These are phyloP conservation scores for Lordiphosa clarofinis DNA, from an alignment of 1,140 invertebrate species.

Conservation along the genomic window DNA sequence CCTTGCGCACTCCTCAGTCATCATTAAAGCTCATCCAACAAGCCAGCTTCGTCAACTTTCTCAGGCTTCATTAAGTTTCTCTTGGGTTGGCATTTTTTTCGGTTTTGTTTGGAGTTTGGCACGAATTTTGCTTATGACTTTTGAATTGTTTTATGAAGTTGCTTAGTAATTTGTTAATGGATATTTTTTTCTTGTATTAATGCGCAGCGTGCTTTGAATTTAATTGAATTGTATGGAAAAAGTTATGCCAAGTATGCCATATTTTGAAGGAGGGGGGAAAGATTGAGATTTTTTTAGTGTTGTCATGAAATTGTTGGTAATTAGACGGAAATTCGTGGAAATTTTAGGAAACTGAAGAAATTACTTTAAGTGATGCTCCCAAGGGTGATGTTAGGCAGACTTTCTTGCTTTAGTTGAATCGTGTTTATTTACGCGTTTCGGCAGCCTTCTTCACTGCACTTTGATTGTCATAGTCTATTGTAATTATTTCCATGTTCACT, in stretches of 20 bases:
- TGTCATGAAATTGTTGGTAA: not conserved
- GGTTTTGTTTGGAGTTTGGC: slow-evolving; percentile 32
- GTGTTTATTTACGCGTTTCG: no score
- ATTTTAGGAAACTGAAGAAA: no score
- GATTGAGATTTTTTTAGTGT: slow-evolving; percentile 21
- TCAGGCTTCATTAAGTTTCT: slow-evolving; percentile 75
- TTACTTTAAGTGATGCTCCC: no score
- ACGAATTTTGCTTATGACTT: slow-evolving; percentile 71
- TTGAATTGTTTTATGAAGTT: slow-evolving; percentile 57
- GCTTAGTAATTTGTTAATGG: slow-evolving; percentile 59
- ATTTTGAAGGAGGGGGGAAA: slow-evolving; percentile 28
- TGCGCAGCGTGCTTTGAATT: slow-evolving; percentile 58
- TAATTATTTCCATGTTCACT: no score
- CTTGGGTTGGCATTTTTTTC: slow-evolving; percentile 27
- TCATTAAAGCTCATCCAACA: slow-evolving; percentile 17
- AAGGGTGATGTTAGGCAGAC: no score
- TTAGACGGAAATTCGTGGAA: no score
- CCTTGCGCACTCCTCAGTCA: slow-evolving; percentile 22
- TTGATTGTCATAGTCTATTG: no score
- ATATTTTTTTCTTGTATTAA: slow-evolving; percentile 27
- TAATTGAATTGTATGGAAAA: slow-evolving; percentile 53
- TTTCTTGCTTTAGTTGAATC: no score
- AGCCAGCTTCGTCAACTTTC: slow-evolving; percentile 45
- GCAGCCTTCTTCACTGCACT: no score
- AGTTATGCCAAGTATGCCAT: slow-evolving; percentile 33